Conservation (phyloP, 2,113 vertebrate genomes). For the Tachysurus fulvidraco region DNA sequence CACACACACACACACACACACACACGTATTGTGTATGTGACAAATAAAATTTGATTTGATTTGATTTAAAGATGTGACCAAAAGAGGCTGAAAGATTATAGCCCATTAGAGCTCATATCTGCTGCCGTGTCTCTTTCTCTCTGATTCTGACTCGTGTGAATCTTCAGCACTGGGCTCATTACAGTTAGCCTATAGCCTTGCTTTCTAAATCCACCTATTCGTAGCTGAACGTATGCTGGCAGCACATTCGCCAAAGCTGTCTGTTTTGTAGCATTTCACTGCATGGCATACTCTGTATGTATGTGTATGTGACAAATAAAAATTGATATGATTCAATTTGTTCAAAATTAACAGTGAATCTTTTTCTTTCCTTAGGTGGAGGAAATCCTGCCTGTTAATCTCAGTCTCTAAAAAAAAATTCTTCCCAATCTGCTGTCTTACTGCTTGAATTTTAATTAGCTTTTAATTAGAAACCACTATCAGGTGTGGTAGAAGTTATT, state of each 20-base stretch:
- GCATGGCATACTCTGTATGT: too few relatives aligned
- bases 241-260: background rate
- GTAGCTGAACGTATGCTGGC: background rate
- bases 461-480: slow-evolving; percentile 30
- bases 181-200: background rate
- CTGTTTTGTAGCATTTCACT: too few relatives aligned
- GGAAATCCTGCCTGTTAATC: slow-evolving; percentile 8
- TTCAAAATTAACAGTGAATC: background rate
- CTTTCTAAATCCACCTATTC: background rate
- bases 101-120: background rate
- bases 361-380: background rate
- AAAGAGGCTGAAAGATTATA: background rate
- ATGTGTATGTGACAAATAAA: too few relatives aligned
- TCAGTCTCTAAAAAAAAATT: slow-evolving; percentile 3
- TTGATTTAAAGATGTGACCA: background rate
- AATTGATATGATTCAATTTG: too few relatives aligned
- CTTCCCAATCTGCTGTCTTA: slow-evolving; percentile 16
- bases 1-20: too few relatives aligned
- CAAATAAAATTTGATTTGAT: too few relatives aligned
- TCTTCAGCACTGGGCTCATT: background rate
- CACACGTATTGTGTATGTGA: too few relatives aligned
- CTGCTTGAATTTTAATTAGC: slow-evolving; percentile 24
- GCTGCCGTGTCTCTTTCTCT: background rate
- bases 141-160: background rate
- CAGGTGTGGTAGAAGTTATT: slow-evolving; percentile 34